phyloP scores from a whole-genome alignment of 2,113 vertebrate species.

The Electrona antarctica region DNA sequence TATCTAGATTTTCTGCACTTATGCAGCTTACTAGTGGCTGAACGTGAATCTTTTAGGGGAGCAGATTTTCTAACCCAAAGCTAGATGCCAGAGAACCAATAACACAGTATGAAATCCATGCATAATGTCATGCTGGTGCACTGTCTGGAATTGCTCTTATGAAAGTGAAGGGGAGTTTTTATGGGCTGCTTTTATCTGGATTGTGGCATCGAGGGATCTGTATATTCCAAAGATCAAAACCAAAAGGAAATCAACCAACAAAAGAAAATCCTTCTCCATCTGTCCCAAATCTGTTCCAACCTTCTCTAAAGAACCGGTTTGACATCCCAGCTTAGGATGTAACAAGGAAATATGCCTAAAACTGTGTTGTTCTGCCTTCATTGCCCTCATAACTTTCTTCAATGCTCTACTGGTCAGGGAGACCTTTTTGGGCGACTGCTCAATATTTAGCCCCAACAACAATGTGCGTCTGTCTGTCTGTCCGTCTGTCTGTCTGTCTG shows the following conservation, averaged over 20 bases:
- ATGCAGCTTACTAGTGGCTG: not conserved
- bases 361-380: not conserved
- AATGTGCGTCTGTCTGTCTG: not conserved
- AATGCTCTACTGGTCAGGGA: not conserved
- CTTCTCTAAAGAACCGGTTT: not conserved
- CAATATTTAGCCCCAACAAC: conserved; percentile 17
- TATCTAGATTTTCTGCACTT: not conserved
- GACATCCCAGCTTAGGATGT: not conserved
- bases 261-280: no score
- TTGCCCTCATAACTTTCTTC: conserved; percentile 15
- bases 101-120: no score
- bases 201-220: no score
- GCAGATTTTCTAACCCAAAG: not conserved
- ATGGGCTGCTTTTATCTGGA: no score
- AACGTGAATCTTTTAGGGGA: not conserved
- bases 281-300: no score
- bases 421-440: conserved; percentile 1
- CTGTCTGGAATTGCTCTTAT: no score
- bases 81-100: no score
- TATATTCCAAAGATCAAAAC: no score
- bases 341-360: not conserved
- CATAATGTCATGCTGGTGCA: no score
- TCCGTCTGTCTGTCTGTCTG: not conserved
- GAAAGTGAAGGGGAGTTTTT: no score
- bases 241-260: no score